These are phyloP conservation scores for Aphelocoma californica DNA, from an alignment of 2,797 vertebrate species.

Conservation along the genomic window DNA sequence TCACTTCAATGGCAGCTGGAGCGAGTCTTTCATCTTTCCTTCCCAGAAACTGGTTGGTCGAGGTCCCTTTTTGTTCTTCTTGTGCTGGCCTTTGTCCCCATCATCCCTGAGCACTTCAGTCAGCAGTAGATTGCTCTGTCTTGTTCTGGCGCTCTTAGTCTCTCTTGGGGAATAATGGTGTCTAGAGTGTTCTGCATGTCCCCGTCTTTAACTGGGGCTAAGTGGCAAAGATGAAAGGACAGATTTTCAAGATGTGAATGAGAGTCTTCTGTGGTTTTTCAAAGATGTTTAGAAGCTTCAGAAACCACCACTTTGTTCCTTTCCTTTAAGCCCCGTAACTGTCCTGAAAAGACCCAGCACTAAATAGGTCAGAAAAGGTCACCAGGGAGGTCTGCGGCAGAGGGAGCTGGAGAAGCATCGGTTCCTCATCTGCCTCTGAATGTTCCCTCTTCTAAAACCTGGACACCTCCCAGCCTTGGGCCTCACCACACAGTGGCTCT, in stretches of 20 bases:
- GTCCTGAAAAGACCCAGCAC: not conserved
- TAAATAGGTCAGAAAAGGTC: not conserved
- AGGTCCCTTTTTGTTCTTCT: not conserved
- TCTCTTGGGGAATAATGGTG: not conserved
- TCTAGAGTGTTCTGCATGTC: not conserved
- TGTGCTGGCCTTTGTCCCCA: not conserved
- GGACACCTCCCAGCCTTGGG: not conserved
- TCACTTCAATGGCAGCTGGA: not conserved
- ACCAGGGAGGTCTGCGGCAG: not conserved
- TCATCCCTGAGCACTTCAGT: not conserved
- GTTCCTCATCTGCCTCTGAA: not conserved
- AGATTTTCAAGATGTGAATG: not conserved
- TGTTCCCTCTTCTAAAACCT: not conserved
- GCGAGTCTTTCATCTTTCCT: not conserved
- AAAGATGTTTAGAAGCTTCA: not conserved
- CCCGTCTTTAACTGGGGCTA: not conserved
- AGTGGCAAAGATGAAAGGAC: slow-evolving; percentile 5
- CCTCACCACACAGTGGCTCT: not conserved
- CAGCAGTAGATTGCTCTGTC: not conserved
- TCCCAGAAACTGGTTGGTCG: not conserved
- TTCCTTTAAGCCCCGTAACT: not conserved
- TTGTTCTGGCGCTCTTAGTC: not conserved
- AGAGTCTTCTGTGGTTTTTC: not conserved
- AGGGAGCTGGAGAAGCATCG: not conserved
- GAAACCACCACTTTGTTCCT: not conserved